phyloP scores from a whole-genome alignment of 2,797 vertebrate genomes.

The Cheirogaleus major region DNA sequence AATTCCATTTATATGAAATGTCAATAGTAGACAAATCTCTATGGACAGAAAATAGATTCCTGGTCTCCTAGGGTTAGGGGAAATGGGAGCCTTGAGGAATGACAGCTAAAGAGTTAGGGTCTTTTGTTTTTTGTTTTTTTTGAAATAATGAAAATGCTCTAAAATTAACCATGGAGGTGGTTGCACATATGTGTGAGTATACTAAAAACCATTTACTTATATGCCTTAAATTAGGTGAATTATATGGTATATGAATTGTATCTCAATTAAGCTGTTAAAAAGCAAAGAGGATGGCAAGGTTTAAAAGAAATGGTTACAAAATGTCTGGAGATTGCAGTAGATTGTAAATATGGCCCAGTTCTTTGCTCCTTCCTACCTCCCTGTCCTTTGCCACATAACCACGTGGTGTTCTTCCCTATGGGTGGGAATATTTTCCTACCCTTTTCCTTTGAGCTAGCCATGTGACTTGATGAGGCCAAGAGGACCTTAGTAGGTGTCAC shows the following conservation, averaged over 20 bases:
- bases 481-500: background rate
- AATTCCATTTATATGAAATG: background rate
- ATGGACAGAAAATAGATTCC: background rate
- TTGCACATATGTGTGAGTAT: background rate
- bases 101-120: background rate
- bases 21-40: background rate
- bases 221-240: background rate
- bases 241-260: too few relatives aligned
- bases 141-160: background rate
- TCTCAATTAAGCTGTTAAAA: background rate
- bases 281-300: background rate
- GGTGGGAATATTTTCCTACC: accelerated
- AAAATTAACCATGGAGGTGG: background rate
- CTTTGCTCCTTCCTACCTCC: background rate
- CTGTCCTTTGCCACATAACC: accelerated
- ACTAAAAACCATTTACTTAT: background rate
- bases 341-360: background rate
- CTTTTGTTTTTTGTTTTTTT: background rate
- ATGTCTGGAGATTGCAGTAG: background rate
- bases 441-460: background rate
- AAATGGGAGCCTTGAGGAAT: too few relatives aligned
- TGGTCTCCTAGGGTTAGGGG: background rate
- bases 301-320: background rate
- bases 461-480: background rate
- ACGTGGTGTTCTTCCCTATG: background rate